Evolutionary conservation across 1,140 invertebrate species (phyloP).

Genomic region (Palaemon carinicauda): DNA sequence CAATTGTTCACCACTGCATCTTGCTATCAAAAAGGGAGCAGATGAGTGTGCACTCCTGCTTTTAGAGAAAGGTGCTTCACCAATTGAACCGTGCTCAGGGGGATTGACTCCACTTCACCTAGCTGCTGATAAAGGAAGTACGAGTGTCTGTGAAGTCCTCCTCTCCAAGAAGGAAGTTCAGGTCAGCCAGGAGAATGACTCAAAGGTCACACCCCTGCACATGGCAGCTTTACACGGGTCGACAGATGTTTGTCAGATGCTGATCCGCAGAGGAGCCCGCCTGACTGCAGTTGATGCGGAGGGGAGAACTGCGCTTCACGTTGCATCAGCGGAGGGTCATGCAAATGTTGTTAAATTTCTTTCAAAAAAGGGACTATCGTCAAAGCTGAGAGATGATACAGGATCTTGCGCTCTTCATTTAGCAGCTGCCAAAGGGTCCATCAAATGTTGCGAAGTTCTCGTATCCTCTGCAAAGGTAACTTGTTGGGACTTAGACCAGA

Average conservation of each 20-base stretch:
- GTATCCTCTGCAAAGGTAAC: conserved; percentile 21
- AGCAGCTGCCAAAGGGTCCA: conserved; percentile 18
- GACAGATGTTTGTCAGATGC: conserved; percentile 38
- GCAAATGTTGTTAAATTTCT: conserved; percentile 20
- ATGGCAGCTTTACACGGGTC: conserved; percentile 40
- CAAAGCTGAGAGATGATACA: conserved; percentile 27
- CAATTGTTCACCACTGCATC: conserved; percentile 24
- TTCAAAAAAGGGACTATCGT: conserved; percentile 9
- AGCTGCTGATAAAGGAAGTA: conserved; percentile 44
- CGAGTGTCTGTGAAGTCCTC: conserved; percentile 34
- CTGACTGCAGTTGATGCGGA: conserved; percentile 15
- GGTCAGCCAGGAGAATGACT: conserved; percentile 33
- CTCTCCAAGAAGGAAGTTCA: conserved; percentile 16
- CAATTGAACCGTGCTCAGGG: conserved; percentile 20
- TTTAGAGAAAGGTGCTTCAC: conserved; percentile 23
- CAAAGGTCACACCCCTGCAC: conserved; percentile 38
- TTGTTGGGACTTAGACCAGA: conserved; percentile 9
- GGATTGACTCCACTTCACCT: conserved; percentile 43
- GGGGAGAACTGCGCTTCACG: conserved; percentile 27
- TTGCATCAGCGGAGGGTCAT: conserved; percentile 28
- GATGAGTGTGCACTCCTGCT: conserved; percentile 33
- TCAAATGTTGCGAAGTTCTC: conserved; percentile 21
- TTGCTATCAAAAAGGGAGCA: conserved; percentile 29
- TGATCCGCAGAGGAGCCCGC: conserved; percentile 35
- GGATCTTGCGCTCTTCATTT: conserved; percentile 20